These are phyloP conservation scores for Temnopleurus reevesii DNA, from an alignment of 53 echinoderm and acorn worm species.

Conservation along the genomic window DNA sequence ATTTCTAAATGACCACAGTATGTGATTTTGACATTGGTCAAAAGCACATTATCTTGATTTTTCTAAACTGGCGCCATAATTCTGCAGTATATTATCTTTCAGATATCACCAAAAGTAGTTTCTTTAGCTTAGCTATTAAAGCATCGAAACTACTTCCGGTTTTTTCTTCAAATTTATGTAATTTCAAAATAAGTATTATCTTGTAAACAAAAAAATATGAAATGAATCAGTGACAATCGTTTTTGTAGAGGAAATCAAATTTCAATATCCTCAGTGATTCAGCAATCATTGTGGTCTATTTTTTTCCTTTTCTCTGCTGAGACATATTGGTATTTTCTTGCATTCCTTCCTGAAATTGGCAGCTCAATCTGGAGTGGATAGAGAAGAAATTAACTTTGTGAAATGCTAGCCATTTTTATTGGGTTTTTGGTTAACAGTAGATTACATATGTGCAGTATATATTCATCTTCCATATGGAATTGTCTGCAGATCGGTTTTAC, in stretches of 20 bases:
- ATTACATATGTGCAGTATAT: neutral
- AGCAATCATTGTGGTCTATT: neutral
- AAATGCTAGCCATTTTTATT: neutral
- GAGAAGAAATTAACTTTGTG: neutral
- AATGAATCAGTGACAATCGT: neutral
- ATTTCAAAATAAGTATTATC: too few species aligned
- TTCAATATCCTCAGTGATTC: neutral
- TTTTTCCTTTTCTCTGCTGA: neutral
- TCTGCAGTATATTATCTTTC: too few species aligned
- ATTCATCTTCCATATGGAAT: neutral
- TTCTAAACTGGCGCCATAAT: too few species aligned
- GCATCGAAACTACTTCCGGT: too few species aligned
- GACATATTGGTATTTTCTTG: neutral
- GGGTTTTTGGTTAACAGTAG: neutral
- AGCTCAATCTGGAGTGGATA: neutral
- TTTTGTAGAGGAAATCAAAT: neutral
- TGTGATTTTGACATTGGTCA: too few species aligned
- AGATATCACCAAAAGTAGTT: too few species aligned
- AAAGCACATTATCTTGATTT: too few species aligned
- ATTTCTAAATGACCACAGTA: too few species aligned
- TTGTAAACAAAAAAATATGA: too few species aligned
- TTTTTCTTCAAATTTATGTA: too few species aligned
- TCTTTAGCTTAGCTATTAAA: too few species aligned
- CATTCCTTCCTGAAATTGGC: constrained; percentile 5
- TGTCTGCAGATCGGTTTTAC: neutral